phyloP scores from a whole-genome alignment of 1,140 invertebrate genomes.

The Bombus breviceps region DNA sequence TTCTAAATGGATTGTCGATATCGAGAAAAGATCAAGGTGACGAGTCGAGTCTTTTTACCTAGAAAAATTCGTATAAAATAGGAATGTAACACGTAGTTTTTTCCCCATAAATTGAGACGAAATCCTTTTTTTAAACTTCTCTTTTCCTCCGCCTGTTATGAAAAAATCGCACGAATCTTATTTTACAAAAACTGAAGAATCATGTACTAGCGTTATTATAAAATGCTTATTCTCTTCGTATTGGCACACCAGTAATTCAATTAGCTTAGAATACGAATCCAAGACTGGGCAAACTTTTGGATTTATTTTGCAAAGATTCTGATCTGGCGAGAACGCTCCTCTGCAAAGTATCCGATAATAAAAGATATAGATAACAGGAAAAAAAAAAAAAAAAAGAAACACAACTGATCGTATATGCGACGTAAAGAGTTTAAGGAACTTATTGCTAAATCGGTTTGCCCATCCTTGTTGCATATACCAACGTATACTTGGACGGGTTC shows the following conservation, averaged over 20 bases:
- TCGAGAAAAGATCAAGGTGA: conserved; percentile 34
- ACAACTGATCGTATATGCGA: too few species aligned
- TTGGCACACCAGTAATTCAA: conserved; percentile 70
- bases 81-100: conserved; percentile 65
- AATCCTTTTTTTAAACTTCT: neutral
- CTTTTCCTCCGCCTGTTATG: neutral
- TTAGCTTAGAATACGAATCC: conserved; percentile 45
- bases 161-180: conserved; percentile 40
- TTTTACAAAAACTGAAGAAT: conserved; percentile 43
- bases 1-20: conserved; percentile 9
- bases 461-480: conserved; percentile 35
- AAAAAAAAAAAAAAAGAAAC: neutral
- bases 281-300: conserved; percentile 32
- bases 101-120: conserved; percentile 11
- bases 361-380: neutral
- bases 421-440: neutral
- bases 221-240: conserved; percentile 57
- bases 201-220: conserved; percentile 57
- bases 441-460: conserved; percentile 16
- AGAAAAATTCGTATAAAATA: conserved; percentile 72
- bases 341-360: too few species aligned
- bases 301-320: neutral
- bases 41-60: conserved; percentile 45
- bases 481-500: conserved; percentile 47
- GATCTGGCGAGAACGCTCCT: neutral